phyloP scores from a whole-genome alignment of 2,113 vertebrate species.

The Mixornis gularis region DNA sequence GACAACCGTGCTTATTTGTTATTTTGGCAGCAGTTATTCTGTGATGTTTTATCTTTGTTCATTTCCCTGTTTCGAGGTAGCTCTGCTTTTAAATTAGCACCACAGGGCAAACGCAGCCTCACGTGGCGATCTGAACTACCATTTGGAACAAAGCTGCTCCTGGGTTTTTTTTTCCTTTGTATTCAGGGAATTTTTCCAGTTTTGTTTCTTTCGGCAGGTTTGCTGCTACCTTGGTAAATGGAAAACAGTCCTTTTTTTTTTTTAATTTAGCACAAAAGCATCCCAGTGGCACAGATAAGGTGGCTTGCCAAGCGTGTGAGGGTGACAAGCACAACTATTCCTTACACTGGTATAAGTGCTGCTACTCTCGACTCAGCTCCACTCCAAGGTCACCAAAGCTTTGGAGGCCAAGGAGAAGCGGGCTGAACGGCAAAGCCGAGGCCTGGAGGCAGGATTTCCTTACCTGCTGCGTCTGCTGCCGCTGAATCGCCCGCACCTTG shows the following conservation, averaged over 20 bases:
- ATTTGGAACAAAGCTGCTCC: background rate
- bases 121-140: background rate
- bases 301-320: background rate
- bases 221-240: background rate
- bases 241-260: background rate
- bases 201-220: background rate
- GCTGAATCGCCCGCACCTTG: slow-evolving; percentile 72
- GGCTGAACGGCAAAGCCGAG: background rate
- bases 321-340: background rate
- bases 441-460: background rate
- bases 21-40: background rate
- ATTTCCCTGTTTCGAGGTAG: background rate
- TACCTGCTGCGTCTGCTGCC: slow-evolving; percentile 79
- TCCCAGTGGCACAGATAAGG: background rate
- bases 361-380: background rate
- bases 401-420: background rate
- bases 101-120: background rate
- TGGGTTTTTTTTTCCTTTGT: background rate
- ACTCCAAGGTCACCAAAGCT: background rate
- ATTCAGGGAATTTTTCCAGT: background rate
- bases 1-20: background rate
- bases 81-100: slow-evolving; percentile 30
- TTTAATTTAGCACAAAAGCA: background rate
- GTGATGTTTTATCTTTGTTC: background rate
- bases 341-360: background rate